Conservation (phyloP, 2,113 vertebrate genomes). For the Lampris incognitus region DNA sequence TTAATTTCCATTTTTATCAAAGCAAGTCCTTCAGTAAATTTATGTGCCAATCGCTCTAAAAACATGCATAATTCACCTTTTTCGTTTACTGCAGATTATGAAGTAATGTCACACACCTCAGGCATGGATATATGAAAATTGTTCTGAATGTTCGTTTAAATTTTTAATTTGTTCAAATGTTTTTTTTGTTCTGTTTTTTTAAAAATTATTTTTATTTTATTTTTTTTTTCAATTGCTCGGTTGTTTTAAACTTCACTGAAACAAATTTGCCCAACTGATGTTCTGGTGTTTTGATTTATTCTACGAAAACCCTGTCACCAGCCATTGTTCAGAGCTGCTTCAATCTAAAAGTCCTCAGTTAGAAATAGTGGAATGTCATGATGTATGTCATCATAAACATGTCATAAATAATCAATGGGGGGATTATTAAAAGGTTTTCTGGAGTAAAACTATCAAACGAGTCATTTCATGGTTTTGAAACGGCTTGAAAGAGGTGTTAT, state of each 20-base stretch:
- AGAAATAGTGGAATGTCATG: not conserved
- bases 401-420: not conserved
- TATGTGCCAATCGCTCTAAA: not conserved
- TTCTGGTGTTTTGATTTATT: conserved; percentile 1
- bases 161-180: not conserved
- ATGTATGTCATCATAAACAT: not conserved
- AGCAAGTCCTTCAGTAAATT: not conserved
- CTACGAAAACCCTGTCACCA: not conserved
- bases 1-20: no score
- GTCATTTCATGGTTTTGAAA: not conserved
- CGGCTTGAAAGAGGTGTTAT: not conserved
- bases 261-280: not conserved
- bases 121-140: not conserved
- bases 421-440: not conserved
- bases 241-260: not conserved
- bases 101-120: conserved; percentile 23
- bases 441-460: not conserved
- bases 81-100: not conserved
- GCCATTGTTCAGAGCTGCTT: not conserved
- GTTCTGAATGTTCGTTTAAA: not conserved
- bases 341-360: not conserved
- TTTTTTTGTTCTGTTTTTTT: not conserved
- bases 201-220: not conserved
- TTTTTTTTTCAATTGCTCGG: not conserved
- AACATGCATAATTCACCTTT: not conserved